These are phyloP conservation scores for Trichechus manatus DNA, from an alignment of 2,113 vertebrate genomes.

Conservation along the genomic window DNA sequence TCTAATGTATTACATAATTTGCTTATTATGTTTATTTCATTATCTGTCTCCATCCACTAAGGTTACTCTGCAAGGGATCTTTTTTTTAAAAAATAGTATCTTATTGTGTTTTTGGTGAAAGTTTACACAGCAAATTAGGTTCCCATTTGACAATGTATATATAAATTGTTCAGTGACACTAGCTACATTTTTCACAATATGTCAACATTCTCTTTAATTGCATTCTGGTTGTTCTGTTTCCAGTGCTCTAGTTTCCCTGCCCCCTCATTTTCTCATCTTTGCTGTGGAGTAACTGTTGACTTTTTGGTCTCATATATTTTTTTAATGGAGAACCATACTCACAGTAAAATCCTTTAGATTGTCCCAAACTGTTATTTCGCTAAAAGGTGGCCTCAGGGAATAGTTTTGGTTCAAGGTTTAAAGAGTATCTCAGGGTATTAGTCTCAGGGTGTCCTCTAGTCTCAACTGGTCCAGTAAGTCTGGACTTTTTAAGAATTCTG, in stretches of 20 bases:
- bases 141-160: not conserved
- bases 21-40: not conserved
- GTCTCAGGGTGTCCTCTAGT: too few relatives aligned
- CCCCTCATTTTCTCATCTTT: too few relatives aligned
- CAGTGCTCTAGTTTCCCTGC: not conserved
- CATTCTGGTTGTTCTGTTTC: not conserved
- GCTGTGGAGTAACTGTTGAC: too few relatives aligned
- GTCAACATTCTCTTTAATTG: not conserved
- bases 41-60: not conserved
- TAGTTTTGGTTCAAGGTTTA: too few relatives aligned
- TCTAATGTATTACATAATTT: not conserved
- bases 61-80: not conserved
- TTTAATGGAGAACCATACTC: not conserved
- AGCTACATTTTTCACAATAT: not conserved
- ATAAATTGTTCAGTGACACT: not conserved
- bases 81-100: too few relatives aligned
- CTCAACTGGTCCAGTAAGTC: too few relatives aligned
- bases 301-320: not conserved
- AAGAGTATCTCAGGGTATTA: too few relatives aligned
- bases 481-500: too few relatives aligned
- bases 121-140: too few relatives aligned
- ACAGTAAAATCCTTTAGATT: not conserved
- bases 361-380: not conserved
- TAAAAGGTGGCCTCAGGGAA: too few relatives aligned
- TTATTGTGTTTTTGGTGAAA: too few relatives aligned